Evolutionary conservation across 2,888 invertebrate species (phyloP).

Genomic region (Acheta domesticus): DNA sequence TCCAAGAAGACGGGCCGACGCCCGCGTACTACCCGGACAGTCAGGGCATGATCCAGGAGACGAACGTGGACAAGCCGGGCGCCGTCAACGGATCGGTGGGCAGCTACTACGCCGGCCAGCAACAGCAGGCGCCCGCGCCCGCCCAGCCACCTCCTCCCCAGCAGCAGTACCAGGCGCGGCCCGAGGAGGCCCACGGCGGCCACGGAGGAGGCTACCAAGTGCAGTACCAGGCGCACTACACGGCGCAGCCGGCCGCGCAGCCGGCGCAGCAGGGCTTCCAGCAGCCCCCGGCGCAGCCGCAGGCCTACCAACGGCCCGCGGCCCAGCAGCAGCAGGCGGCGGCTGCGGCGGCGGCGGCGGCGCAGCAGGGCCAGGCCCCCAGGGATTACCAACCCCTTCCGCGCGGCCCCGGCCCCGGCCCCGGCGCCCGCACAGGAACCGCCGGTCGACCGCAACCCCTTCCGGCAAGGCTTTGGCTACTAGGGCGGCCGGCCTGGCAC

Average conservation of each 20-base stretch:
- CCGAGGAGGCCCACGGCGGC: conserved; percentile 42
- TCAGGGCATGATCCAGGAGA: conserved; percentile 55
- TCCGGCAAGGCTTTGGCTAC: conserved; percentile 66
- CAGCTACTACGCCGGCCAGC: conserved; percentile 41
- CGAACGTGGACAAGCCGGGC: conserved; percentile 56
- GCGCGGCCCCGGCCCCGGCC: conserved; percentile 54
- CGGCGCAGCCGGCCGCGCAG: conserved; percentile 42
- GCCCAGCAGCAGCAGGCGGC: conserved; percentile 41
- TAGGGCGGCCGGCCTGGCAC: conserved; percentile 24
- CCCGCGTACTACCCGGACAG: conserved; percentile 37
- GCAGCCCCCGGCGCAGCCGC: conserved; percentile 31
- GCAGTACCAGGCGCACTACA: conserved; percentile 52
- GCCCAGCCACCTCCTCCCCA: conserved; percentile 45
- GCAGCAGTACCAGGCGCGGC: conserved; percentile 39
- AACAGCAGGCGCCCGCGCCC: conserved; percentile 44
- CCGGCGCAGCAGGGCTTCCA: conserved; percentile 43
- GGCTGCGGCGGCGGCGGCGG: conserved; percentile 41
- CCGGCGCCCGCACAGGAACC: conserved; percentile 44
- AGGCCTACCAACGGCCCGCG: conserved; percentile 45
- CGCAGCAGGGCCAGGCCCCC: conserved; percentile 22
- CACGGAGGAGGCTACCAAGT: conserved; percentile 48
- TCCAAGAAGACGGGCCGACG: conserved; percentile 49
- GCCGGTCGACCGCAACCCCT: conserved; percentile 66
- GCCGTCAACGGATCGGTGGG: conserved; percentile 31
- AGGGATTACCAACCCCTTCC: conserved; percentile 50